Base-by-base conservation (phyloP, 2,797 vertebrate species). In the Poecilia velifera region DNA sequence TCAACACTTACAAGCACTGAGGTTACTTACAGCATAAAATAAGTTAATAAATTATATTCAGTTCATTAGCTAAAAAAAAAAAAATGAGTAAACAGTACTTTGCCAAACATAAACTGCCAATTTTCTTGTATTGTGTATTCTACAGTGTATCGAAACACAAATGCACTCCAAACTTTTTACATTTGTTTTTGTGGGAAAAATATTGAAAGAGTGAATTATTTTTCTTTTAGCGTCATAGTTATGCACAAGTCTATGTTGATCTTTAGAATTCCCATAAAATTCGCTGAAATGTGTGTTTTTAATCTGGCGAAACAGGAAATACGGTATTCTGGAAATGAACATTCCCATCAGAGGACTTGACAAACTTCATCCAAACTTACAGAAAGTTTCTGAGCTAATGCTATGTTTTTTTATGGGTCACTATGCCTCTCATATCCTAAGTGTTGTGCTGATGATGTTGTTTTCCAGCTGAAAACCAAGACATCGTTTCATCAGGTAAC, bases 391-490 rank as follows among this genome's bases (percentile, higher is more conserved):
- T 22, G 31, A 73, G 3, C 0, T 7, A 79, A 62, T 64, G n/a
- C 6, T 7, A 2, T 66, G 28, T 25, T 77, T 45, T 62, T 46
- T 71, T 72, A 66, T 49, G 20, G 41, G 45, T 84, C n/a, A 71
- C 18, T 55, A 3, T 55, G 25, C 72, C 43, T 45, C 51, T 73
- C 31, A 64, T 47, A 10, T 18, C 28, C n/a, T 76, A 51, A 12
- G 81, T 62, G 55, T 36, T 53, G 43, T 31, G 72, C 36, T 77
- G 66, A 12, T 10, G 20, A 22, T 66, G 68, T 73, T 78, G n/a
- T 66, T 68, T 62, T 81, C 28, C 66, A 73, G 64, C 57, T 55
- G 76, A 82, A 71, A 79, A 79, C 73, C 70, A 64, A 57, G 70
- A 82, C 78, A 68, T 31, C 74, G 2, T 86, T 66, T 79, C 64